These are phyloP conservation scores for Osmerus mordax DNA, from an alignment of 2,113 vertebrate genomes.

Conservation along the genomic window DNA sequence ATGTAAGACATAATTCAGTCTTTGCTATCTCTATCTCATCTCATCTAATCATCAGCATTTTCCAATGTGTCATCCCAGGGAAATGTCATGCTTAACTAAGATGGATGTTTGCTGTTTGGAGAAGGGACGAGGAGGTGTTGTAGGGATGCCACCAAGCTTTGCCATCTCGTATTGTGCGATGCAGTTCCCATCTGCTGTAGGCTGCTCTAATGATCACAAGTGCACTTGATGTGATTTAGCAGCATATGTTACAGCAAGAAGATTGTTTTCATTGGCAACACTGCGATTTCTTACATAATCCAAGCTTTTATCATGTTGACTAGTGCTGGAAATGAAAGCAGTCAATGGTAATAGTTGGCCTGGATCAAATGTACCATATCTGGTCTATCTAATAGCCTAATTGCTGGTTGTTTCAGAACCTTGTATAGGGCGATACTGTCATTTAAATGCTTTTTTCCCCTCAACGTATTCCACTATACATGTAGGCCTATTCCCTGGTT, in stretches of 20 bases:
- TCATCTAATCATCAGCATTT: too few relatives aligned
- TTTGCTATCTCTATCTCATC: too few relatives aligned
- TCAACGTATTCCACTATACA: not conserved
- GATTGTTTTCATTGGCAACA: not conserved
- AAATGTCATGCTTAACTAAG: too few relatives aligned
- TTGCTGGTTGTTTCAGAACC: too few relatives aligned
- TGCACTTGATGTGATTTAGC: not conserved
- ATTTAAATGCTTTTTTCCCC: not conserved
- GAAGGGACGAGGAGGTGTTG: too few relatives aligned
- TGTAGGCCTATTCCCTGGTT: not conserved
- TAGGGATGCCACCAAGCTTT: too few relatives aligned
- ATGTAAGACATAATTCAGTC: too few relatives aligned
- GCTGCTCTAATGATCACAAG: not conserved
- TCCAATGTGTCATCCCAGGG: too few relatives aligned
- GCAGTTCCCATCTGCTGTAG: not conserved
- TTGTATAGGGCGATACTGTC: not conserved
- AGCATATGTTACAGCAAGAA: not conserved
- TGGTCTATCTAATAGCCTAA: too few relatives aligned
- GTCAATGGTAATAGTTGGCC: not conserved
- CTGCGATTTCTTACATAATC: not conserved
- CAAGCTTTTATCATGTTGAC: not conserved
- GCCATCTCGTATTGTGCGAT: not conserved
- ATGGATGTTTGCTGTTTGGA: too few relatives aligned
- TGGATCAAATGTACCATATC: not conserved
- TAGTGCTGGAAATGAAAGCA: not conserved